Conservation (phyloP, 2,888 invertebrate species). For the Nephrotoma guestfalica region DNA sequence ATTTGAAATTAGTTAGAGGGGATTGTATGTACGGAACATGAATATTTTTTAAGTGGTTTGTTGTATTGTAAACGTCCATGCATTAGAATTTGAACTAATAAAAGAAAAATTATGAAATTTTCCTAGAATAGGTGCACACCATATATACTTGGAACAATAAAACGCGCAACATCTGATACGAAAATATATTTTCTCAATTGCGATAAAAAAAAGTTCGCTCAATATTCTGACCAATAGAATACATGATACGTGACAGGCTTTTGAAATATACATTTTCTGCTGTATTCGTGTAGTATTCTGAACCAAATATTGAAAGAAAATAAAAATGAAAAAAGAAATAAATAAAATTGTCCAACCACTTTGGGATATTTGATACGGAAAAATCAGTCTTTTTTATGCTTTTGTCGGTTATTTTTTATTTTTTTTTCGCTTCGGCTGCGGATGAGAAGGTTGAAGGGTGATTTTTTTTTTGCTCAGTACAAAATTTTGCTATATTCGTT, state of each 20-base stretch:
- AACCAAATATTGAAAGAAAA: neutral
- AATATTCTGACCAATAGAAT: slow-evolving; percentile 1
- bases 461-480: neutral
- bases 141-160: neutral
- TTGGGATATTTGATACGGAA: neutral
- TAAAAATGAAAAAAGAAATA: neutral
- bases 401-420: neutral
- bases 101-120: neutral
- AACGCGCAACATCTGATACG: neutral
- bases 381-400: neutral
- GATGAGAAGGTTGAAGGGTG: neutral
- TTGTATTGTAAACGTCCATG: neutral
- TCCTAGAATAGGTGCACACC: neutral
- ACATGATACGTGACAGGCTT: slow-evolving; percentile 1
- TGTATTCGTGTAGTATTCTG: neutral
- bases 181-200: neutral
- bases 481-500: neutral
- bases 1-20: neutral
- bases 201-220: neutral
- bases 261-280: neutral
- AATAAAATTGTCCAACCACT: neutral
- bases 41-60: neutral
- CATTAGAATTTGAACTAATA: neutral
- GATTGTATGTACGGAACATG: neutral
- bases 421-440: neutral